Evolutionary conservation across 1,140 invertebrate genomes (phyloP).

Genomic region (Drosophila sp.): DNA sequence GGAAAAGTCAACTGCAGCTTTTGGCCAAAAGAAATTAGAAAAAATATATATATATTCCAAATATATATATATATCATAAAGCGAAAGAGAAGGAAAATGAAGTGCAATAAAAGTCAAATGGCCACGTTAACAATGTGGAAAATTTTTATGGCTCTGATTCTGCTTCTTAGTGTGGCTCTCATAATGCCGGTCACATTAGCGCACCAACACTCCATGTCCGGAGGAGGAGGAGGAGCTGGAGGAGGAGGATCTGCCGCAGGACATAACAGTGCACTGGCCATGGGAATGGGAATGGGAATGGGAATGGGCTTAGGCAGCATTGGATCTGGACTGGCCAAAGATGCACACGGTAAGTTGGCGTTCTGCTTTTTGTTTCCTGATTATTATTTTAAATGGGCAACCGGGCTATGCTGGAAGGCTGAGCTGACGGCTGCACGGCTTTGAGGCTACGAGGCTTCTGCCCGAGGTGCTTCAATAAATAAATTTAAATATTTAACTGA

Average conservation of each 20-base stretch:
- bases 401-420: neutral
- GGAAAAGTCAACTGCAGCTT: slow-evolving; percentile 33
- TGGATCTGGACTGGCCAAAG: slow-evolving; percentile 59
- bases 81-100: slow-evolving; percentile 59
- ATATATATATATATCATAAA: slow-evolving; percentile 23
- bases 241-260: slow-evolving; percentile 27
- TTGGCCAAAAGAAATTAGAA: slow-evolving; percentile 51
- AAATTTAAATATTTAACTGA: slow-evolving; percentile 82
- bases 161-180: slow-evolving; percentile 64
- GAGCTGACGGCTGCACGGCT: neutral
- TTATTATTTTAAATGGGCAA: slow-evolving; percentile 74
- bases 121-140: slow-evolving; percentile 84
- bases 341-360: slow-evolving; percentile 80
- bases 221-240: slow-evolving; percentile 41
- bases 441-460: neutral
- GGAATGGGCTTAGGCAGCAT: slow-evolving; percentile 41
- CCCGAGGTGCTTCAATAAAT: slow-evolving; percentile 64
- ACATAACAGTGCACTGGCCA: slow-evolving; percentile 35
- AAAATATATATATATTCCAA: slow-evolving; percentile 9
- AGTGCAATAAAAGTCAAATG: slow-evolving; percentile 84
- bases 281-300: slow-evolving; percentile 36
- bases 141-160: slow-evolving; percentile 79
- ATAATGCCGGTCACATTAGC: slow-evolving; percentile 81
- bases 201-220: slow-evolving; percentile 77
- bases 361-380: slow-evolving; percentile 54